Conservation (phyloP, 2,113 vertebrate species). For the Monopterus albus region DNA sequence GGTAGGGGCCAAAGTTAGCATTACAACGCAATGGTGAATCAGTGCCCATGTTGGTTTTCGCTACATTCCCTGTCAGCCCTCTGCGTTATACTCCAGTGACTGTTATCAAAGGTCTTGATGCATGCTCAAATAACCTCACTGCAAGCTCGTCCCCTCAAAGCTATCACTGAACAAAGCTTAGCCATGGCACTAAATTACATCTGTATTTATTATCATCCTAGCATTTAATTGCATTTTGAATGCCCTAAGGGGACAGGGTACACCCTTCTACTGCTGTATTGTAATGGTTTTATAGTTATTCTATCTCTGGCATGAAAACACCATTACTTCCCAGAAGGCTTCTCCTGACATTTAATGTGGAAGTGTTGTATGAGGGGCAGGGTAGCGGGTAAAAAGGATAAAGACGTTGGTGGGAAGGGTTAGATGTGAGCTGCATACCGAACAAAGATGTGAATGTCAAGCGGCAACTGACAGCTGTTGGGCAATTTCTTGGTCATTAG, state of each 20-base stretch:
- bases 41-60: background rate
- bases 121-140: conserved; percentile 24
- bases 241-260: conserved; percentile 18
- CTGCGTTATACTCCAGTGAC: background rate
- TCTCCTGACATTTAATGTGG: conserved; percentile 65
- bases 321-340: conserved; percentile 52
- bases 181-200: conserved; percentile 45
- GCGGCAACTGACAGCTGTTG: conserved; percentile 40
- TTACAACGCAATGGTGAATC: background rate
- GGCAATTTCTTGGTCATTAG: conserved; percentile 46
- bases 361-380: background rate
- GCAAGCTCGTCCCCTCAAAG: conserved; percentile 10
- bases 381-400: conserved; percentile 15
- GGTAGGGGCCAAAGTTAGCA: background rate
- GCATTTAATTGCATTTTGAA: conserved; percentile 67
- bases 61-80: background rate
- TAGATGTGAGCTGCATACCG: conserved; percentile 32
- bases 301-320: conserved; percentile 52
- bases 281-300: conserved; percentile 53
- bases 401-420: conserved; percentile 18
- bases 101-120: conserved; percentile 19
- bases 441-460: conserved; percentile 43
- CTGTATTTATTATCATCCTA: conserved; percentile 45
- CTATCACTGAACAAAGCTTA: conserved; percentile 15
- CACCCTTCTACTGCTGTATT: conserved; percentile 35